Conservation (phyloP, 2,113 vertebrate species). For the Collichthys lucidus region DNA sequence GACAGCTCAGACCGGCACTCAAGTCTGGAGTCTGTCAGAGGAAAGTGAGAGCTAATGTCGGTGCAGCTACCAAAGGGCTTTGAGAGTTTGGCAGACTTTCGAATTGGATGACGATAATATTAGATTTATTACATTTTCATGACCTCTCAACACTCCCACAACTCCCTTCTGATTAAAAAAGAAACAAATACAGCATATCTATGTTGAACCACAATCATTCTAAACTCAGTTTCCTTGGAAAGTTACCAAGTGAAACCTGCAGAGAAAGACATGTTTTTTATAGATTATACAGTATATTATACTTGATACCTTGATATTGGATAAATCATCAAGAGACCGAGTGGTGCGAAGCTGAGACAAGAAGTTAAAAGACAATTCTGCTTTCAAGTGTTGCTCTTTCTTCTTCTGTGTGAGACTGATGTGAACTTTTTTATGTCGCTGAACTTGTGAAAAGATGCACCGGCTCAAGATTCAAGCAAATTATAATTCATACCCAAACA, state of each 20-base stretch:
- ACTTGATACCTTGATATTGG: slow-evolving; percentile 7
- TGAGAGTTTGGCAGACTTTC: slow-evolving; percentile 41
- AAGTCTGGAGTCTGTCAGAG: slow-evolving; percentile 31
- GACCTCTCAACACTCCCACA: slow-evolving; percentile 23
- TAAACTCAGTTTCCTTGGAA: slow-evolving; percentile 17
- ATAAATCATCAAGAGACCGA: slow-evolving; percentile 15
- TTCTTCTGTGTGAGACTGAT: slow-evolving; percentile 4
- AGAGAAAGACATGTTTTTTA: slow-evolving; percentile 4
- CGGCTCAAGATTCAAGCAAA: not conserved
- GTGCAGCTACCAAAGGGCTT: slow-evolving; percentile 28
- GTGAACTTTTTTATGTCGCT: slow-evolving; percentile 11
- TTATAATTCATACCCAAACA: not conserved
- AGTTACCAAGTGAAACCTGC: slow-evolving; percentile 2
- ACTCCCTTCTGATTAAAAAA: slow-evolving; percentile 15
- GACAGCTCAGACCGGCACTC: slow-evolving; percentile 55
- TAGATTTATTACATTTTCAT: slow-evolving; percentile 50
- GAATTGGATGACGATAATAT: slow-evolving; percentile 36
- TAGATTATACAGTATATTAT: slow-evolving; percentile 8
- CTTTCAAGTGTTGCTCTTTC: slow-evolving; percentile 29
- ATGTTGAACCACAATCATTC: slow-evolving; percentile 3
- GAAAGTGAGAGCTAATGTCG: slow-evolving; percentile 40
- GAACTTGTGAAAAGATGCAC: not conserved
- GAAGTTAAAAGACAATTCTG: slow-evolving; percentile 17
- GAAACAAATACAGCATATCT: not conserved
- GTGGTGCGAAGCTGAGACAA: not conserved